Percentiles rank a stretch among this genome's conserved stretches.
These are phyloP conservation scores for Sternarchorhynchus goeldii DNA, from an alignment of 2,797 vertebrate species.

Conservation along the genomic window DNA sequence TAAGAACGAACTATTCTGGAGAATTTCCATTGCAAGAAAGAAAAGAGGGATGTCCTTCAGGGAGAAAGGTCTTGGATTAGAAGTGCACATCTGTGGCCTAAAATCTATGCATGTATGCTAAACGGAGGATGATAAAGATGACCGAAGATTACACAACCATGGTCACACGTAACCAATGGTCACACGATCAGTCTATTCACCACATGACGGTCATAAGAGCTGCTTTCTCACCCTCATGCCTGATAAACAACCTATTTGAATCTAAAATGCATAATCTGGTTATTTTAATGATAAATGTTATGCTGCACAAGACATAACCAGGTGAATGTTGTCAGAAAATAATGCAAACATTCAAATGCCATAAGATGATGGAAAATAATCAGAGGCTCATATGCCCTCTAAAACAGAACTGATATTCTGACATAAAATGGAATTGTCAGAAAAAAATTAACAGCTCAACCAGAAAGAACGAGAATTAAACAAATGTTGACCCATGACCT, in stretches of 20 bases:
- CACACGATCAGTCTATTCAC: not conserved
- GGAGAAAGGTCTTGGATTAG: slow-evolving; percentile 81
- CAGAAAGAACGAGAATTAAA: not conserved
- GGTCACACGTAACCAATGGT: not conserved
- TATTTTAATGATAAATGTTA: too few relatives aligned
- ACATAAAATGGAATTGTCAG: not conserved
- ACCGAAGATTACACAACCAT: not conserved
- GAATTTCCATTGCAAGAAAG: slow-evolving; percentile 76
- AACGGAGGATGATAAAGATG: not conserved
- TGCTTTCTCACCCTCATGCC: too few relatives aligned
- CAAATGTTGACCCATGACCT: not conserved
- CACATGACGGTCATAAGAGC: too few relatives aligned
- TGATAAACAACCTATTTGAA: too few relatives aligned
- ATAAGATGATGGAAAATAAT: not conserved
- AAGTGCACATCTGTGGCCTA: not conserved
- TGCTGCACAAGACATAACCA: too few relatives aligned
- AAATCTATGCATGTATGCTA: not conserved
- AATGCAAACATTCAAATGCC: not conserved
- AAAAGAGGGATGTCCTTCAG: slow-evolving; percentile 75
- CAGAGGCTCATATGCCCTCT: not conserved
- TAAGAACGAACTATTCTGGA: slow-evolving; percentile 82
- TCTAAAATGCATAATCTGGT: too few relatives aligned
- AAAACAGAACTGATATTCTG: not conserved
- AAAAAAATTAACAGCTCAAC: not conserved
- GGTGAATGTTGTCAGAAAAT: not conserved